Evolutionary conservation across 2,888 invertebrate species (phyloP), one percentile per base, ranked within the genome.

Genomic region (Drosophila pseudotakahashii): DNA sequence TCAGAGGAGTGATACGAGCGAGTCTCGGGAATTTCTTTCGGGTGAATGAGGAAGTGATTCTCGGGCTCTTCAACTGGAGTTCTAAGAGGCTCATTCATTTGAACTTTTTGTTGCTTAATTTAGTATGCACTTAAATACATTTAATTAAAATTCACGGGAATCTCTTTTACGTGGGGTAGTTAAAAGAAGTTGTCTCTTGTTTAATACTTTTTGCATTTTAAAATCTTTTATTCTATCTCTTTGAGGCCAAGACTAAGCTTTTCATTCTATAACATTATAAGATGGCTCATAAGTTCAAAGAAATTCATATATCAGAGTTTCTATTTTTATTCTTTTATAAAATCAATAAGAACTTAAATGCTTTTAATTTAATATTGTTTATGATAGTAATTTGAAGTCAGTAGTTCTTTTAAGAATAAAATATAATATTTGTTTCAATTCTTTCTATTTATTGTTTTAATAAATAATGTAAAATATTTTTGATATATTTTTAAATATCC

Each of bases 21-120:
- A 10, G 26, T 39, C 45, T 54, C 55, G 16, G 39, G 45, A 23
- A 53, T 53, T 52, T 39, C 69, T 39, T 68, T 34, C 30, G n/a
- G 9, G 5, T 34, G 39, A 68, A 66, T 54, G 36, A 54, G 64
- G 64, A 66, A 66, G 64, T 66, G 11, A 45, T 53, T 67, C 68
- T 66, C 32, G 23, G 23, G 32, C 30, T 42, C 41, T 36, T 50
- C 16, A 45, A 62, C 47, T 50, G 14, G 19, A 37, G 61, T 47
- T 48, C 48, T 48, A 16, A 2, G 16, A 32, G 16, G 32, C 11
- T 48, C 7, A 30, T 47, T 11, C 48, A 32, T 11, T 32, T 16
- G 4, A n/a, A 45, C 5, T 11, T 47, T 14, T 30, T 48, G 11
- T 11, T 48, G 16, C 4, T 16, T 6, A 16, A 48, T 48, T 48